Evolutionary conservation across 2,113 vertebrate species (phyloP), one percentile per base, ranked within the genome.

Genomic region (Tetrax tetrax): DNA sequence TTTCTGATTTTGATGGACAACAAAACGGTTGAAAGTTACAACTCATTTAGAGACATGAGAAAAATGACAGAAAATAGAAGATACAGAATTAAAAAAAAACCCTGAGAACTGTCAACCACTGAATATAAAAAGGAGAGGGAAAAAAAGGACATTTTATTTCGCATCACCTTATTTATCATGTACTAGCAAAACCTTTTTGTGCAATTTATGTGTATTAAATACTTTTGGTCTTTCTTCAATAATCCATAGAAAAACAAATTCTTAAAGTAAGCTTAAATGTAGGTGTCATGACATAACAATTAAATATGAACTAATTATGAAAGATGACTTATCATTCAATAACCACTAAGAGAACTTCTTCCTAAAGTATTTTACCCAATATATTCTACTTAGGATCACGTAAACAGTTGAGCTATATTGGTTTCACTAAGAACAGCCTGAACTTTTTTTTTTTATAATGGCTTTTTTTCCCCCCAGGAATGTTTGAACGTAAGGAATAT

Each of bases 1-100:
- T 93, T 90, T 89, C 74, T 68, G 74, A 76, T 83, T 96, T 96
- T 96, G 94, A 96, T 66, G 59, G 92, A 87, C 91, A 94, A 84
- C 54, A 87, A 92, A 96, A 79, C 48, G 51, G 54, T 54, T 92
- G 83, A 83, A 94, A 89, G 81, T 35, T 95, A 63, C 66, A 85
- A 63, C 37, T 92, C 89, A 75, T 72, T 91, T 95, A 82, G 53
- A 76, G 70, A 79, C 83, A 69, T 45, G 41, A 96, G 53, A 45
- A 79, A 93, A 82, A 94, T 89, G 74, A 80, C 77, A 88, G 89
- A 93, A 93, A 89, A 65, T 33, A 82, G 47, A 84, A 91, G 22
- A 31, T 14, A 54, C 2, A 41, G 57, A 83, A 47, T 59, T 48
- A 72, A 92, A 78, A 85, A 83, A n/a, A 1, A 22, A 51, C 27